Evolutionary conservation across 2,797 vertebrate species (phyloP).

Genomic region (Avahi laniger): DNA sequence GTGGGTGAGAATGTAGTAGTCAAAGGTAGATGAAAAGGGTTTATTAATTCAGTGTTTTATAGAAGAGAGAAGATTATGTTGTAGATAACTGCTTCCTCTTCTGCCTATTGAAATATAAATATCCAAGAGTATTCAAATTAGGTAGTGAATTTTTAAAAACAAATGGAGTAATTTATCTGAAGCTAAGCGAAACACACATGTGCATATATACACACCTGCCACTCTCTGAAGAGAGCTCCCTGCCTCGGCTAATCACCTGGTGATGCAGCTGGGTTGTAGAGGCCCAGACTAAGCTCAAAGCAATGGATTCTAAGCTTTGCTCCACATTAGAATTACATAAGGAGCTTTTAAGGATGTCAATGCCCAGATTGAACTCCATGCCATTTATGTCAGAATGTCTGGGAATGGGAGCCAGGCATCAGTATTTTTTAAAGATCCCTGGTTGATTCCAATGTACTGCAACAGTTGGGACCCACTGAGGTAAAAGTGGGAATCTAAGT

Average conservation of each 20-base stretch:
- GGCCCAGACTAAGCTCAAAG: not conserved
- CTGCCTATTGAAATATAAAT: slow-evolving; percentile 19
- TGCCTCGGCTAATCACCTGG: not conserved
- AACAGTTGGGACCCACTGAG: not conserved
- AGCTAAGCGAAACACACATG: not conserved
- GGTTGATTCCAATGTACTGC: not conserved
- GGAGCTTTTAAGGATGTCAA: not conserved
- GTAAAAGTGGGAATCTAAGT: not conserved
- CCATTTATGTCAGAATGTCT: not conserved
- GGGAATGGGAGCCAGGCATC: not conserved
- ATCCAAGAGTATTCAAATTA: not conserved
- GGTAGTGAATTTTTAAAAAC: not conserved
- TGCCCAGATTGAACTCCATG: not conserved
- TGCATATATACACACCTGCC: not conserved
- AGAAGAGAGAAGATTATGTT: not conserved
- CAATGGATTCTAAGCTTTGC: not conserved
- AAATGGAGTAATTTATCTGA: not conserved
- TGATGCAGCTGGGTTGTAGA: not conserved
- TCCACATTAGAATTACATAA: not conserved
- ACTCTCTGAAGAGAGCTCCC: not conserved
- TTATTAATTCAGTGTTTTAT: slow-evolving; percentile 40
- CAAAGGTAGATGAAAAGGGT: not conserved
- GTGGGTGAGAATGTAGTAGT: not conserved
- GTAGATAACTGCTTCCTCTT: not conserved
- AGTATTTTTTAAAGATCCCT: not conserved